Evolutionary conservation across 2,113 vertebrate species (phyloP), one percentile per base, ranked within the genome.

Genomic region (Progne subis): DNA sequence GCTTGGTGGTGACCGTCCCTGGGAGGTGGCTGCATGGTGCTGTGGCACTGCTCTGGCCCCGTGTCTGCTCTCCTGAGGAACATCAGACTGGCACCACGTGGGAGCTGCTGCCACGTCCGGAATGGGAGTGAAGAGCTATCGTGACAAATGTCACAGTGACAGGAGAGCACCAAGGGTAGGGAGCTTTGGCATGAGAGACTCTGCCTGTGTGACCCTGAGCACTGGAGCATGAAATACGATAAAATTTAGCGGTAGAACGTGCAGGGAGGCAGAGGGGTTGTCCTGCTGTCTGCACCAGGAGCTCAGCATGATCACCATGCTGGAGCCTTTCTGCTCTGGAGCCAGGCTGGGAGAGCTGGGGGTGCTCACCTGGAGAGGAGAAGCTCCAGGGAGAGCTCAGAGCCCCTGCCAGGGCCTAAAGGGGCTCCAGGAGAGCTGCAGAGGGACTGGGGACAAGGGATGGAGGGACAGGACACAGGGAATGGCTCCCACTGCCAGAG

Each of bases 61-160:
- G n/a, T 11, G 25, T 9, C 70, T 60, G 39, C 82, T 72, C 3
- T 9, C 60, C 60, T 16, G 37, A 18, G 59, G 60, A 31, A 8
- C 61, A 53, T 6, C 39, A 8, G 15, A 9, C 11, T 7, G 5
- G 29, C 43, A 59, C 23, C 28, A 5, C 19, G 28, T 1, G 6
- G 80, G 32, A 69, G 52, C 76, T 67, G 88, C 75, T 85, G 63
- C 76, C 28, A 4, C 5, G 0, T 21, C n/a, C 5, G 16, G n/a
- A 20, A 20, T 9, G 28, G 72, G 49, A 74, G 49, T 17, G 86
- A 50, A 21, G 78, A 74, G 55, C 0, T 3, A 3, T 9, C 0
- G 3, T 57, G 26, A 75, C 78, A 69, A 82, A 86, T 0, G 0
- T 23, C 21, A 31, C 0, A 1, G 81, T 50, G 86, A 67, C 53